Evolutionary conservation across 1,140 invertebrate species (phyloP).

Genomic region (Aricia agestis): DNA sequence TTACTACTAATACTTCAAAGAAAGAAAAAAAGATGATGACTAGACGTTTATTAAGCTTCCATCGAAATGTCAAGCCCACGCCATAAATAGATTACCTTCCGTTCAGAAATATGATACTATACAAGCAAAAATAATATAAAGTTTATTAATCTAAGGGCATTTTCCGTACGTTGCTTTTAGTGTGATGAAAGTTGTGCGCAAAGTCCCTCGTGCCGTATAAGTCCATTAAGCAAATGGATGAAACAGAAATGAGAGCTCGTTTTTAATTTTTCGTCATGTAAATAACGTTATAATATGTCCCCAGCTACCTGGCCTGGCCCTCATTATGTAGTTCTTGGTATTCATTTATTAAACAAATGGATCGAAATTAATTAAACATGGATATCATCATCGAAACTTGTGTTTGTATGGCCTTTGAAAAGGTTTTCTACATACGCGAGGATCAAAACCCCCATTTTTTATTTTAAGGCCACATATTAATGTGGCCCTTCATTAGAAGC

Average conservation of each 20-base stretch:
- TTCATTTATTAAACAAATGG: conserved; percentile 5
- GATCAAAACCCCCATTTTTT: too few relatives aligned
- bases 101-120: conserved; percentile 12
- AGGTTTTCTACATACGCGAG: too few relatives aligned
- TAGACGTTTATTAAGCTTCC: too few relatives aligned
- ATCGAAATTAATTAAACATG: background rate
- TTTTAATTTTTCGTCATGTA: conserved; percentile 71
- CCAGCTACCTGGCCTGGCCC: conserved; percentile 30
- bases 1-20: too few relatives aligned
- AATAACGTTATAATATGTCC: conserved; percentile 59
- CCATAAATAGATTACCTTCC: conserved; percentile 5
- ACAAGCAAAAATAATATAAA: conserved; percentile 41
- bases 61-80: background rate
- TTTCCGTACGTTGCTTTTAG: conserved; percentile 69
- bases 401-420: too few relatives aligned
- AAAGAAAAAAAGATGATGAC: too few relatives aligned
- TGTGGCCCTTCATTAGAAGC: too few relatives aligned
- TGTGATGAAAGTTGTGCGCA: conserved; percentile 66
- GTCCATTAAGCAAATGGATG: conserved; percentile 72
- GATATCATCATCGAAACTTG: background rate
- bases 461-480: too few relatives aligned
- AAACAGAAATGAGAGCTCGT: conserved; percentile 61
- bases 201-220: conserved; percentile 66
- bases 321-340: conserved; percentile 18
- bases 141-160: conserved; percentile 65